A percentile compares a stretch with the other conserved stretches of the same genome.
These are phyloP conservation scores for Hypsibius dujardini DNA, from an alignment of 1,140 invertebrate genomes.

Conservation along the genomic window DNA sequence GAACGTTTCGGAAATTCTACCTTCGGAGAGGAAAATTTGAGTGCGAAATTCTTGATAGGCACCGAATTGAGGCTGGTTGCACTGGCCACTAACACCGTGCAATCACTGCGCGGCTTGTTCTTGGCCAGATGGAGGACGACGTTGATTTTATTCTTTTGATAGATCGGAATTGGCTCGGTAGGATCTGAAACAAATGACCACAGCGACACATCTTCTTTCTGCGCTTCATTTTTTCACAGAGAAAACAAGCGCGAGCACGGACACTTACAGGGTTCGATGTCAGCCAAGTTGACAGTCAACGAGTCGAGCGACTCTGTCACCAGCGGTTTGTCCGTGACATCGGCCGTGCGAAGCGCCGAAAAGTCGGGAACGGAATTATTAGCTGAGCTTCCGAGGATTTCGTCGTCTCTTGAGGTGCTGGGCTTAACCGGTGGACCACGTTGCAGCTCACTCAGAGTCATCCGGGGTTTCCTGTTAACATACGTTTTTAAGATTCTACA, in stretches of 20 bases:
- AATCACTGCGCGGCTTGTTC: background rate
- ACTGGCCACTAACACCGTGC: background rate
- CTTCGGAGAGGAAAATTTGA: background rate
- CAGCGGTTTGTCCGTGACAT: background rate
- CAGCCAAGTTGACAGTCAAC: background rate
- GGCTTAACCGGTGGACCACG: background rate
- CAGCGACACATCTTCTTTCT: background rate
- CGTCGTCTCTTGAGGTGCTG: background rate
- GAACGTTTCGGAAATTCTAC: background rate
- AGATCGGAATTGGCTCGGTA: background rate
- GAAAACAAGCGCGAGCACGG: background rate
- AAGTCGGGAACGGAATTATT: background rate
- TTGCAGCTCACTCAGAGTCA: conserved; percentile 7
- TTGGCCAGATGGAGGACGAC: background rate
- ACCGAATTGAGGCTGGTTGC: background rate
- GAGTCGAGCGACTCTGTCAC: background rate
- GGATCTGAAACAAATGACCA: background rate
- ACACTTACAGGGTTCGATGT: background rate
- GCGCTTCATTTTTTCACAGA: background rate
- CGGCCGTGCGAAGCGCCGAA: background rate
- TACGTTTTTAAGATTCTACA: background rate
- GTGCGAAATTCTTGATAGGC: background rate
- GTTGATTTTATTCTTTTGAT: conserved; percentile 5
- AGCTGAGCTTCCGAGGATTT: background rate
- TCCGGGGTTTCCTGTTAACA: background rate